Evolutionary conservation across 2,797 vertebrate genomes (phyloP), one percentile per base, ranked within the genome.

Genomic region (Xiphorhynchus erythropygius): DNA sequence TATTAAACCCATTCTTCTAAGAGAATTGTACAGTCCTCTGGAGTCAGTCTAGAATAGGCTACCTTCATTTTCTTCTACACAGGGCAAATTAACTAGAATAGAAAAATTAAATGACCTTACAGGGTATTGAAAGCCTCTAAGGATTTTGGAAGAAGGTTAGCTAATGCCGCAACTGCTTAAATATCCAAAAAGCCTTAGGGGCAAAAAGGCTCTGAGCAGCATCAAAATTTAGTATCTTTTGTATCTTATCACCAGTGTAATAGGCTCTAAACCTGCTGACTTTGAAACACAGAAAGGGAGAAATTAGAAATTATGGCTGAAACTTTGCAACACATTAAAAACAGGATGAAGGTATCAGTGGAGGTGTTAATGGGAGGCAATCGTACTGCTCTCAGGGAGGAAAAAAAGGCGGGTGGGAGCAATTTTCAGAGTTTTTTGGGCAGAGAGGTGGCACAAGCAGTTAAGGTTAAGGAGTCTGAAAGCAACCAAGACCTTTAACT

Each of bases 41-140:
- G n/a, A 85, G 30, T 77, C 67, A 57, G 4, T 42, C n/a, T 70
- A 55, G 17, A 62, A 75, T 6, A 77, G 24, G n/a, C 74, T 67
- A 80, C 39, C 55, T 87, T 81, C 0, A 14, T 70, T 76, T 89
- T 73, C 41, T 70, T 75, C 75, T 60, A 83, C 33, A 56, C 10
- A n/a, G 69, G 37, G 19, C 24, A 83, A 88, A 71, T 73, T 91
- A 82, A 91, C 33, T 56, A 49, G 32, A 88, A 50, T 22, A 87
- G 53, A 21, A 80, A 94, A 67, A 19, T 37, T 56, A 80, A 81
- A 78, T 60, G 6, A 92, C 57, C 21, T 46, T 62, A 80, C 9
- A 68, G 64, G 16, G 28, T 92, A 42, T 44, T 63, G 37, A 90
- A 87, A 74, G 85, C 15, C 71, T 87, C 25, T 49, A 69, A 64